phyloP scores from a whole-genome alignment of 2,113 vertebrate species.

The Etheostoma cragini region DNA sequence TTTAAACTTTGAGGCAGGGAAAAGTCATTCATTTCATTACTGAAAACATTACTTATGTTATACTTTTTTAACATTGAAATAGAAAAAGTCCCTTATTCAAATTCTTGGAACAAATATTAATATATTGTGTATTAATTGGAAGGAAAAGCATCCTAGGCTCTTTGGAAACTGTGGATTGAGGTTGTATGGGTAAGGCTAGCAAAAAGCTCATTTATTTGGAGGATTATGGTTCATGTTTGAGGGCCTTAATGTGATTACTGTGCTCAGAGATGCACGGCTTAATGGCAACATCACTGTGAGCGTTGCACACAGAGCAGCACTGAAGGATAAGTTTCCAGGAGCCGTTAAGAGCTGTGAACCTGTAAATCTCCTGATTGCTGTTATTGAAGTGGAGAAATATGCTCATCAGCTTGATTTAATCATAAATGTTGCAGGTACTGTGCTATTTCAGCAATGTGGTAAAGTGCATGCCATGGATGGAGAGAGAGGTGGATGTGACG shows the following conservation, averaged over 20 bases:
- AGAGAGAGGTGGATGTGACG: neutral
- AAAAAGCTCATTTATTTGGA: neutral
- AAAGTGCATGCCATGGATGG: constrained; percentile 5
- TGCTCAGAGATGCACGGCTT: constrained; percentile 14
- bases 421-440: constrained; percentile 8
- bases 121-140: neutral
- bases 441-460: constrained; percentile 23
- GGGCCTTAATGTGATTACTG: neutral
- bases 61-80: too few species aligned
- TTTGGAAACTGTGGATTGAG: neutral
- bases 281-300: neutral
- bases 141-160: neutral
- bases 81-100: neutral
- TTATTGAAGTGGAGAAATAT: constrained; percentile 10
- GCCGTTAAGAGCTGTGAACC: constrained; percentile 10
- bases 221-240: neutral
- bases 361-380: neutral
- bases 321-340: neutral
- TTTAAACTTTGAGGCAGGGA: constrained; percentile 8
- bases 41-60: neutral
- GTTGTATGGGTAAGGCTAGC: neutral
- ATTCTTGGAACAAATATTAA: neutral
- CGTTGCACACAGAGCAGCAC: neutral
- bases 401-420: constrained; percentile 36
- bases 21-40: neutral